These are phyloP conservation scores for Upupa epops DNA, from an alignment of 2,113 vertebrate species.

Conservation along the genomic window DNA sequence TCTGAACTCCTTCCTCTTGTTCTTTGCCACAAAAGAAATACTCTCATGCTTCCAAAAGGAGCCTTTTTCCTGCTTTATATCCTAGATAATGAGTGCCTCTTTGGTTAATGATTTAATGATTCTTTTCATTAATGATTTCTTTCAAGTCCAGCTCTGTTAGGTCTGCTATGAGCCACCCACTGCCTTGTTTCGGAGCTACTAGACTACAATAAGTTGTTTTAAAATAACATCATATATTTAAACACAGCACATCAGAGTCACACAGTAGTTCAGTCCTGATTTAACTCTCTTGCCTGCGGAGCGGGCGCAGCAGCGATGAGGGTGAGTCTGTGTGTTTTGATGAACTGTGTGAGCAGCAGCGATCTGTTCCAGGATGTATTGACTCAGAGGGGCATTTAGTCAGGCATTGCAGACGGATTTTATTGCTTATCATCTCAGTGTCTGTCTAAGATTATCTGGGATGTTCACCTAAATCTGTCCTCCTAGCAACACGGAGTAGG, in stretches of 20 bases:
- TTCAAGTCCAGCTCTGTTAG: neutral
- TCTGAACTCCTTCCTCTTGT: neutral
- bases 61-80: neutral
- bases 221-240: neutral
- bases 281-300: neutral
- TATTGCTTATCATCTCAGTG: neutral
- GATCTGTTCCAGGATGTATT: neutral
- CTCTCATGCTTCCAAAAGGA: accelerated
- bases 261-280: neutral
- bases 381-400: neutral
- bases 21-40: neutral
- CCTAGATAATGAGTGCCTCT: neutral
- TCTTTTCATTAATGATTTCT: neutral
- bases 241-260: neutral
- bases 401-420: neutral
- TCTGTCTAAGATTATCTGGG: neutral
- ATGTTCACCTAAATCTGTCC: neutral
- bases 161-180: neutral
- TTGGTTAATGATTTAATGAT: neutral
- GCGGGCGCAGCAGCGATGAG: neutral
- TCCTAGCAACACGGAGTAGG: neutral
- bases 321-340: neutral
- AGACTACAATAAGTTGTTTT: neutral
- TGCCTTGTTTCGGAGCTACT: neutral
- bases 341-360: neutral